Conservation (phyloP, 2,113 vertebrate species). For the Xerus inauris region DNA sequence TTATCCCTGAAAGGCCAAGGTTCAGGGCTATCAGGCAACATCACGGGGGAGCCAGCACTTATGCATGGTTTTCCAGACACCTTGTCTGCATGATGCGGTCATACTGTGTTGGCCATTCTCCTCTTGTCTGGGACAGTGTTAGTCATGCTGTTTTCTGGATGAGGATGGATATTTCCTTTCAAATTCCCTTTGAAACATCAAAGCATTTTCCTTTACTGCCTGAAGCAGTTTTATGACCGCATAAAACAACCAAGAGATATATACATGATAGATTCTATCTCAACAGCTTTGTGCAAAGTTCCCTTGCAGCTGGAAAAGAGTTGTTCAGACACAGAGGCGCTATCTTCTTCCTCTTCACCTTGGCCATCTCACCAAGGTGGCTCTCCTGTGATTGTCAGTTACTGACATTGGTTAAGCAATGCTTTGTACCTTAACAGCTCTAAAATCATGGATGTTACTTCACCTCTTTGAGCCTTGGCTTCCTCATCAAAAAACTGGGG, state of each 20-base stretch:
- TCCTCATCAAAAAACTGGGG: neutral
- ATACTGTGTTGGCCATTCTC: neutral
- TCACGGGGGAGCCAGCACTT: neutral
- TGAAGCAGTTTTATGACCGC: neutral
- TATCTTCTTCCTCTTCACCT: neutral
- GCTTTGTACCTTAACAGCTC: neutral
- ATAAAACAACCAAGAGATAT: constrained; percentile 5
- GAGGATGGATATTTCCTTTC: constrained; percentile 30
- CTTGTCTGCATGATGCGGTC: neutral
- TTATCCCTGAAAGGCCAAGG: neutral
- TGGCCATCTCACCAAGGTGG: neutral
- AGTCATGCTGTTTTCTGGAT: constrained; percentile 29
- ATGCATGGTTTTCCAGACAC: neutral
- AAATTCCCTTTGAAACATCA: constrained; percentile 64
- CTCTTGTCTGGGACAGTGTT: neutral
- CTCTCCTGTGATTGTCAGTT: neutral
- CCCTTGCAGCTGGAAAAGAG: neutral
- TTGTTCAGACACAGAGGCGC: neutral
- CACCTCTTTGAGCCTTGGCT: neutral
- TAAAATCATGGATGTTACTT: neutral
- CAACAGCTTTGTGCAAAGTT: neutral
- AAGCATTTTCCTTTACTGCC: constrained; percentile 48
- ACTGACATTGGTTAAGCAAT: neutral
- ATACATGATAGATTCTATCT: neutral
- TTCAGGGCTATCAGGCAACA: neutral